phyloP scores from a whole-genome alignment of 2,113 vertebrate species.

The Apus apus region DNA sequence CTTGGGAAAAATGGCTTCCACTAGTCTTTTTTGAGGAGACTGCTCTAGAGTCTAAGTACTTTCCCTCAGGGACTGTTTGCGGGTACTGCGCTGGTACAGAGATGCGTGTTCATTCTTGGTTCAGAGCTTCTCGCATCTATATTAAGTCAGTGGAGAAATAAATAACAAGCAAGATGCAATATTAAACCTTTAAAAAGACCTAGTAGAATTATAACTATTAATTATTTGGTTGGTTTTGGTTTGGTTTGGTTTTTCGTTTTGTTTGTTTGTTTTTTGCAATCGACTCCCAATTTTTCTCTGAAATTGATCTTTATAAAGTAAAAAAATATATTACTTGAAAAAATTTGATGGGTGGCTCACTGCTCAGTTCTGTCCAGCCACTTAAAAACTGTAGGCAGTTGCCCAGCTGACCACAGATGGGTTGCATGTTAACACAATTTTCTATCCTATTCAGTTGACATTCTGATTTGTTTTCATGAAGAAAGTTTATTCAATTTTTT shows the following conservation, averaged over 20 bases:
- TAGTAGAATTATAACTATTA: neutral
- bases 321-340: neutral
- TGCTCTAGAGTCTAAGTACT: neutral
- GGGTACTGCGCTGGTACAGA: neutral
- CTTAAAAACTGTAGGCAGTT: neutral
- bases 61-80: neutral
- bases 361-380: neutral
- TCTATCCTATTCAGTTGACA: neutral
- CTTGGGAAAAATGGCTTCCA: slow-evolving; percentile 21
- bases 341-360: neutral
- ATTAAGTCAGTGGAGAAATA: neutral
- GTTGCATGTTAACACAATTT: neutral
- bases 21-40: neutral
- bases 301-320: neutral
- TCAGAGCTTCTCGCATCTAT: neutral
- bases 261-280: neutral
- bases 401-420: neutral
- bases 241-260: too few species aligned
- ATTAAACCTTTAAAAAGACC: neutral
- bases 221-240: too few species aligned
- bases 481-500: neutral
- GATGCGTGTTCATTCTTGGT: neutral
- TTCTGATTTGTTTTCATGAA: neutral
- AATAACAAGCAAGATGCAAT: neutral
- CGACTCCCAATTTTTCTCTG: neutral